Base-by-base conservation (phyloP, 2,888 invertebrate species). In the Drosophila mercatorum region DNA sequence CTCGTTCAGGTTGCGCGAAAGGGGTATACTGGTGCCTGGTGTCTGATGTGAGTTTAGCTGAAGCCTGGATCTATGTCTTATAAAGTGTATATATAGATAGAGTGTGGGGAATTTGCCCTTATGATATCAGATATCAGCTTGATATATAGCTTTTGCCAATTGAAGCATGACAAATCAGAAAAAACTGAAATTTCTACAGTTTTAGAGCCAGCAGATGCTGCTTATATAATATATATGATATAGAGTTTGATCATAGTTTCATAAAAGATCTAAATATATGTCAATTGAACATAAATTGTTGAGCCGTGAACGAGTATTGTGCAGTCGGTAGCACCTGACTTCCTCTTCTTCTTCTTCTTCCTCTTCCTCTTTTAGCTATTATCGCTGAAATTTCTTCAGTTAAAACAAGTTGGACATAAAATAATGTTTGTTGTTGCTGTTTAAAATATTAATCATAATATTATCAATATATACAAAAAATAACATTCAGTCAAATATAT, bases 401-500 rank as follows among this genome's bases (percentile, higher is more conserved):
- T 64, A 70, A 67, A 60, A 65, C 31, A 40, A 40, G n/a, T 69
- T 72, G 83, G 81, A 80, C 78, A 65, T 60, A 63, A 53, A 68
- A 60, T 31, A 67, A 52, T 62, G 53, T 36, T 71, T 57, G 51
- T 71, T 57, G 36, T 49, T 49, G 28, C 53, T 68, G 41, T 68
- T 77, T 71, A 75, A 81, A 82, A 85, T 80, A 57, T 73, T 84
- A 76, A 76, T 70, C 34, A 36, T 51, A 51, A 51, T 17, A 51
- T 51, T 75, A 65, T 80, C 72, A 83, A 80, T 85, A 80, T 81
- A 80, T 85, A 83, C 78, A 88, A 78, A 87, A 88, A 86, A 87
- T 80, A 83, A 87, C 71, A 77, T 80, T 90, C 89, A 90, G 88
- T 86, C 88, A 89, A 87, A 86, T 86, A 86, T 77, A 79, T 68